phyloP scores from a whole-genome alignment of 2,113 vertebrate species.

The Mormoops blainvillei region DNA sequence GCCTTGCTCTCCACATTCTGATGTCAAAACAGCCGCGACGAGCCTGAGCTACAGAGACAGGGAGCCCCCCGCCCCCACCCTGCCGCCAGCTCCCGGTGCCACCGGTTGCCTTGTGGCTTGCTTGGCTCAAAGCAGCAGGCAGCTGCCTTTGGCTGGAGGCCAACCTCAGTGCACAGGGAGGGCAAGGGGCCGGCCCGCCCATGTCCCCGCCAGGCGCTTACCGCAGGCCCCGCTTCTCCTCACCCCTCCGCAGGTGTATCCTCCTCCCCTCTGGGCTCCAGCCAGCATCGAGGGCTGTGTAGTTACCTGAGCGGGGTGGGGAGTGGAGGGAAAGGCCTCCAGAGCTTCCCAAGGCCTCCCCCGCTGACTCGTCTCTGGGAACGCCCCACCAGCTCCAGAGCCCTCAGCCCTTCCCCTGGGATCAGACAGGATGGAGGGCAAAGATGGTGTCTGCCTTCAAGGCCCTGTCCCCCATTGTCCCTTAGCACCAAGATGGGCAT shows the following conservation, averaged over 20 bases:
- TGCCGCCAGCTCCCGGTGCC: background rate
- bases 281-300: background rate
- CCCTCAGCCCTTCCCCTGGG: background rate
- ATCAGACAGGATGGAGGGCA: background rate
- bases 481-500: background rate
- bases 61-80: background rate
- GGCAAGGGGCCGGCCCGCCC: background rate
- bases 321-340: background rate
- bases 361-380: background rate
- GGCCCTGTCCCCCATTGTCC: background rate
- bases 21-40: background rate
- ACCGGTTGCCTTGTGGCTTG: background rate
- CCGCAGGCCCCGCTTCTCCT: background rate
- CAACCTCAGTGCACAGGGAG: background rate
- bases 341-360: background rate
- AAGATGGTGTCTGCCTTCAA: too few species aligned
- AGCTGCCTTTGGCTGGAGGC: background rate
- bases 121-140: background rate
- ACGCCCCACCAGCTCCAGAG: background rate
- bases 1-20: background rate
- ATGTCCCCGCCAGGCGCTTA: background rate
- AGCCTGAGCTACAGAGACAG: background rate
- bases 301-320: too few species aligned
- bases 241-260: background rate
- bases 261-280: background rate